phyloP scores from a whole-genome alignment of 2,888 invertebrate species.

The Glaucopsyche alexis region DNA sequence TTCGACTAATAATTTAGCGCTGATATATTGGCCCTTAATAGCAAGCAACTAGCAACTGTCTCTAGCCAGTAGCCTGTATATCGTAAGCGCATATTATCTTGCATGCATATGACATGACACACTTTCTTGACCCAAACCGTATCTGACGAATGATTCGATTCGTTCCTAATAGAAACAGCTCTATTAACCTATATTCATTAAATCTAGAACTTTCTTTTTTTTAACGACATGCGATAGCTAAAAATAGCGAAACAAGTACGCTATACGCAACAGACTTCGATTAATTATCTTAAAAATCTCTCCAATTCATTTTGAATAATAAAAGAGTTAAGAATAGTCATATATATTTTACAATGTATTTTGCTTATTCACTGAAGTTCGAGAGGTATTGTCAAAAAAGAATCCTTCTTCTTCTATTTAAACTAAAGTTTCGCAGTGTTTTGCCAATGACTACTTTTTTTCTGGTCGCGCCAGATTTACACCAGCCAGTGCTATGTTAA shows the following conservation, averaged over 20 bases:
- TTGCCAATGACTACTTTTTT: neutral
- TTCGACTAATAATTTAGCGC: neutral
- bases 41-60: too few relatives aligned
- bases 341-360: too few relatives aligned
- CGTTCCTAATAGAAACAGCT: slow-evolving; percentile 21
- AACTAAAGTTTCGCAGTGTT: neutral
- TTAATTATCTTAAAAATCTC: too few relatives aligned
- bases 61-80: slow-evolving; percentile 2
- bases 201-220: slow-evolving; percentile 20
- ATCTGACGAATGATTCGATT: slow-evolving; percentile 23
- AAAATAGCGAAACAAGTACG: slow-evolving; percentile 17
- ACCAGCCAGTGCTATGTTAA: neutral
- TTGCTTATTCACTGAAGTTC: too few relatives aligned
- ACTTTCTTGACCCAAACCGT: slow-evolving; percentile 17
- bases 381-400: neutral
- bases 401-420: neutral
- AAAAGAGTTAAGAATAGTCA: too few relatives aligned
- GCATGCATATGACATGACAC: slow-evolving; percentile 25
- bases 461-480: neutral
- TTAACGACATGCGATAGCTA: neutral
- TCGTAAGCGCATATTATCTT: neutral
- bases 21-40: slow-evolving; percentile 8
- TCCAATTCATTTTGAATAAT: too few relatives aligned
- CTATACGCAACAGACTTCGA: neutral
- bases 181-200: slow-evolving; percentile 9